Percentiles rank a stretch among this genome's conserved stretches.
phyloP scores from a whole-genome alignment of 2,888 invertebrate genomes.

The Epirrita christyi region DNA sequence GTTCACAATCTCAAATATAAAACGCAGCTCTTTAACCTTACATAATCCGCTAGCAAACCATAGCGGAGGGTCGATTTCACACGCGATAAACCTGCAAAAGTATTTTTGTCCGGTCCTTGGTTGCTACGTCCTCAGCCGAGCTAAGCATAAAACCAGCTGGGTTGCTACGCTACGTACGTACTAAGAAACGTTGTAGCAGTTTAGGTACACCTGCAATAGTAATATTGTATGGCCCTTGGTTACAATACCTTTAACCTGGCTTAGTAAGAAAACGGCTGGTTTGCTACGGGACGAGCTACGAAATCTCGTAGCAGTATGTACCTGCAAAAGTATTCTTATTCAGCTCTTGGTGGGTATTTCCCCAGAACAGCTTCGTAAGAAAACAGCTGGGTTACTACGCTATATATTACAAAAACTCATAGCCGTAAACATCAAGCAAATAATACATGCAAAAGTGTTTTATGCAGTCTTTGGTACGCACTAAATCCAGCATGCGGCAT shows the following conservation, averaged over 20 bases:
- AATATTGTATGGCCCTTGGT: background rate
- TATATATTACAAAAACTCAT: background rate
- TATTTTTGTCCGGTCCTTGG: conserved; percentile 55
- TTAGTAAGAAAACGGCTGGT: no score
- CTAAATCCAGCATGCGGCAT: no score
- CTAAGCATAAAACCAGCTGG: conserved; percentile 15
- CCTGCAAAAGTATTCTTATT: background rate
- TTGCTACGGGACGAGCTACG: background rate
- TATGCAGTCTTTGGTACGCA: no score
- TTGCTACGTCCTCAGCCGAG: conserved; percentile 38
- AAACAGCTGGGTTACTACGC: background rate
- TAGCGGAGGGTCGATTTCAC: conserved; percentile 62
- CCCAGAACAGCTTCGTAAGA: no score
- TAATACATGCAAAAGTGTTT: background rate
- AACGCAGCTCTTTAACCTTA: conserved; percentile 53
- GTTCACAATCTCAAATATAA: conserved; percentile 47
- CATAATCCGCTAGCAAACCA: conserved; percentile 62
- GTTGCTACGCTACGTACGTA: background rate
- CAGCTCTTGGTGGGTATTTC: no score
- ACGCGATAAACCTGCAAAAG: conserved; percentile 66
- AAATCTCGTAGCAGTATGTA: background rate
- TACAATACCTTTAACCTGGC: no score
- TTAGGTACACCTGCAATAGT: no score
- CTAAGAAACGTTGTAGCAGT: background rate
- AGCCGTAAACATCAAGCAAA: no score